These are phyloP conservation scores for Hippasteria phrygiana DNA, from an alignment of 53 echinoderm and acorn worm species.

Conservation along the genomic window DNA sequence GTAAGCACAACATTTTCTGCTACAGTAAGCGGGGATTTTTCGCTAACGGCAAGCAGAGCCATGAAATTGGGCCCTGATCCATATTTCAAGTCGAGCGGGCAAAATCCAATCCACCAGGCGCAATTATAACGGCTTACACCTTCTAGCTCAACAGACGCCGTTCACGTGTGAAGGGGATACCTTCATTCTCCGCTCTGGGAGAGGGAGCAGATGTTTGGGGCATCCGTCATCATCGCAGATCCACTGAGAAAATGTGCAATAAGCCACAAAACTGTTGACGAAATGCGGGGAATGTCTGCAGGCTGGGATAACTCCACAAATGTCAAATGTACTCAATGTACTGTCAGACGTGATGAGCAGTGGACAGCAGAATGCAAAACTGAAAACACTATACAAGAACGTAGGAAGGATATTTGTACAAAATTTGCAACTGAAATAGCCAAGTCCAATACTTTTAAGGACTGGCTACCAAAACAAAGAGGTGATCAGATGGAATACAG, in stretches of 20 bases:
- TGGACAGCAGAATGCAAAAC: no score
- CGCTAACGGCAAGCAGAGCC: no score
- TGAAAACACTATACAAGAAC: no score
- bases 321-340: not conserved
- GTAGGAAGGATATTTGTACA: no score
- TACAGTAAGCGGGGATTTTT: no score
- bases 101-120: not conserved
- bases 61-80: no score
- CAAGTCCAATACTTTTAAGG: no score
- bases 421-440: no score
- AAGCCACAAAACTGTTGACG: slow-evolving; percentile 20
- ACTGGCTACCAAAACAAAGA: no score
- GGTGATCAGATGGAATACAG: no score
- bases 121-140: not conserved
- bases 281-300: slow-evolving; percentile 29
- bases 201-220: not conserved
- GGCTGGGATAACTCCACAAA: not conserved
- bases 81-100: not conserved
- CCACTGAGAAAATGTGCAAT: not conserved
- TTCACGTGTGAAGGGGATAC: not conserved
- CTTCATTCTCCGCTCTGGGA: not conserved
- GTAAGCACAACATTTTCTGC: no score
- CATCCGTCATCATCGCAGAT: slow-evolving; percentile 5
- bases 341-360: not conserved
- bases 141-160: not conserved